Percentiles rank a stretch among this genome's conserved stretches.
Evolutionary conservation across 1,140 invertebrate species (phyloP).

Genomic region (Hycleus cichorii): DNA sequence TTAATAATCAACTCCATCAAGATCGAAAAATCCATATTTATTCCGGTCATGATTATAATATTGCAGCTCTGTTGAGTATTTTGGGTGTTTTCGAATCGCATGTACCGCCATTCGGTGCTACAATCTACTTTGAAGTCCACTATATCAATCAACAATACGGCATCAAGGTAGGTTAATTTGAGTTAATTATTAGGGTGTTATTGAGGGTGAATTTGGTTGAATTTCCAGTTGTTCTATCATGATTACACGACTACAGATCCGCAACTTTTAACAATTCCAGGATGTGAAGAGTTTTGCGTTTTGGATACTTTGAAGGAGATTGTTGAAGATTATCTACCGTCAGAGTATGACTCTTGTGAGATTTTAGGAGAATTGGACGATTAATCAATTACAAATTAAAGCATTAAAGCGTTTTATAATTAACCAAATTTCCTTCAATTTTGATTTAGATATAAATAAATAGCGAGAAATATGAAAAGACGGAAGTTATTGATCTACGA

Average conservation of each 20-base stretch:
- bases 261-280: slow-evolving; percentile 11
- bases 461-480: no score
- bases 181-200: not conserved
- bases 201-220: slow-evolving; percentile 1
- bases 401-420: no score
- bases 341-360: not conserved
- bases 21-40: slow-evolving; percentile 21
- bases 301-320: slow-evolving; percentile 3
- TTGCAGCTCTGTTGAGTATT: slow-evolving; percentile 19
- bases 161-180: slow-evolving; percentile 17
- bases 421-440: no score
- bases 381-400: not conserved
- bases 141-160: slow-evolving; percentile 20
- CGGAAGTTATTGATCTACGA: no score
- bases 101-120: slow-evolving; percentile 26
- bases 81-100: slow-evolving; percentile 21
- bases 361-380: not conserved
- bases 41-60: slow-evolving; percentile 24
- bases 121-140: slow-evolving; percentile 26
- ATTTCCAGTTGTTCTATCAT: slow-evolving; percentile 16
- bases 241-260: slow-evolving; percentile 4
- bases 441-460: no score
- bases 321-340: slow-evolving; percentile 3
- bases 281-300: slow-evolving; percentile 10
- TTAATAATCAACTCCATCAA: not conserved